A percentile compares a stretch with the other conserved stretches of the same genome.
phyloP scores from a whole-genome alignment of 2,797 vertebrate genomes.

The Rachycentron canadum region DNA sequence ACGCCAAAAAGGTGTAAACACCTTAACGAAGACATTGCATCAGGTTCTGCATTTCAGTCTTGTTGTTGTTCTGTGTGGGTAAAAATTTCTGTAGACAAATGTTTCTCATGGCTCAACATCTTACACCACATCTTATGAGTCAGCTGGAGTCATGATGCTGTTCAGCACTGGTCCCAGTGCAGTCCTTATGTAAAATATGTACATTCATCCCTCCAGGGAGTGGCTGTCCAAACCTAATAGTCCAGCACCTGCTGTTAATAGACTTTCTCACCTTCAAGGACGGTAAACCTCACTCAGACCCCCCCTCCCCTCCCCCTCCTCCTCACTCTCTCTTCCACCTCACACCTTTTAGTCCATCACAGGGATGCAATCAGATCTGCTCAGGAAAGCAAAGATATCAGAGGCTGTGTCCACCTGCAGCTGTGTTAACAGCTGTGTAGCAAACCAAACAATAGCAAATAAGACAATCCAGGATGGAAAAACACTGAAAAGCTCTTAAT shows the following conservation, averaged over 20 bases:
- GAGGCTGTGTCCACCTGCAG: conserved; percentile 15
- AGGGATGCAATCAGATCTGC: conserved; percentile 54
- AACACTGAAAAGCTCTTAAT: conserved; percentile 33
- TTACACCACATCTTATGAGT: conserved; percentile 44
- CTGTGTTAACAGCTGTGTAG: conserved; percentile 13
- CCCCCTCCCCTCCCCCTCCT: background rate
- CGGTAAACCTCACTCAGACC: conserved; percentile 21
- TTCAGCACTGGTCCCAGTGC: conserved; percentile 41
- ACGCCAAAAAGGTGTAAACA: conserved; percentile 13
- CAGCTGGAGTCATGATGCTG: conserved; percentile 45
- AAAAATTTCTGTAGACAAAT: background rate
- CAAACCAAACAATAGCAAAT: conserved; percentile 6
- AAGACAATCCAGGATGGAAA: conserved; percentile 17
- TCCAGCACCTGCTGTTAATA: conserved; percentile 49
- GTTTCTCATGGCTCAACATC: conserved; percentile 13
- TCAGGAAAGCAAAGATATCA: conserved; percentile 43
- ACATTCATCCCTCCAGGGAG: conserved; percentile 48
- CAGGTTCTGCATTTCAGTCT: conserved; percentile 8
- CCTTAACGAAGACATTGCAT: conserved; percentile 9
- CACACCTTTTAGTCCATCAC: conserved; percentile 47
- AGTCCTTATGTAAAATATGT: conserved; percentile 34
- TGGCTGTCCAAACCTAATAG: conserved; percentile 41
- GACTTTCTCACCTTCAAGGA: conserved; percentile 61
- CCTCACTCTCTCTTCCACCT: background rate
- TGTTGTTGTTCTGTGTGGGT: background rate